Evolutionary conservation across 2,113 vertebrate genomes (phyloP).

Genomic region (Setophaga petechia): DNA sequence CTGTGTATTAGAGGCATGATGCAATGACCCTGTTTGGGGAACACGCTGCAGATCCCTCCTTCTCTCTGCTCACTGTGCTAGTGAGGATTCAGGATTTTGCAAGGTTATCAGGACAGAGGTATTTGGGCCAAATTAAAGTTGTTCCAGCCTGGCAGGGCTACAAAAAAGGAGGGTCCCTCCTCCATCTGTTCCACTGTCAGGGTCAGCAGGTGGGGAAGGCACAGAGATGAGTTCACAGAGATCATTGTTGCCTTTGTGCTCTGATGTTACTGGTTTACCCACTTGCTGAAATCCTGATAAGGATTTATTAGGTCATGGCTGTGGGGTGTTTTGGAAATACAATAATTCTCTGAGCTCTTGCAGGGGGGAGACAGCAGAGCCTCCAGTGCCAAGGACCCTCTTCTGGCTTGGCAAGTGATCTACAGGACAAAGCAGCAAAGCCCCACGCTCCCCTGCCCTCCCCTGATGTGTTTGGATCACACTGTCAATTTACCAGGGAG

Average conservation of each 20-base stretch:
- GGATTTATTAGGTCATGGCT: neutral
- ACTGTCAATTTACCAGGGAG: neutral
- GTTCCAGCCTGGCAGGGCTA: neutral
- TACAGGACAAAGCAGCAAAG: neutral
- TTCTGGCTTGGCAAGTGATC: neutral
- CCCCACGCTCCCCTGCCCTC: neutral
- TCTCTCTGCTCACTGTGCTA: neutral
- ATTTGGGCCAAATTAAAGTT: neutral
- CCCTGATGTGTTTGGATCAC: neutral
- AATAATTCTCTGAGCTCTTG: neutral
- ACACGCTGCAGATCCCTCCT: neutral
- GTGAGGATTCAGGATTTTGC: neutral
- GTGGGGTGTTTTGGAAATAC: neutral
- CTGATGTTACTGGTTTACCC: neutral
- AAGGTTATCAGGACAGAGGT: neutral
- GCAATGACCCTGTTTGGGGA: neutral
- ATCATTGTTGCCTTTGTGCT: neutral
- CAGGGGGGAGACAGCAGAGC: neutral
- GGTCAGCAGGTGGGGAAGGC: neutral
- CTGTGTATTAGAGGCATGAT: neutral
- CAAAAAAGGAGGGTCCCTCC: neutral
- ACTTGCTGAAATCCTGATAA: neutral
- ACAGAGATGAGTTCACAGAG: neutral
- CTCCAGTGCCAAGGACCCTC: fast-evolving
- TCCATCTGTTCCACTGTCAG: neutral